These are phyloP conservation scores for Boloria selene DNA, from an alignment of 2,888 invertebrate genomes.

Conservation along the genomic window DNA sequence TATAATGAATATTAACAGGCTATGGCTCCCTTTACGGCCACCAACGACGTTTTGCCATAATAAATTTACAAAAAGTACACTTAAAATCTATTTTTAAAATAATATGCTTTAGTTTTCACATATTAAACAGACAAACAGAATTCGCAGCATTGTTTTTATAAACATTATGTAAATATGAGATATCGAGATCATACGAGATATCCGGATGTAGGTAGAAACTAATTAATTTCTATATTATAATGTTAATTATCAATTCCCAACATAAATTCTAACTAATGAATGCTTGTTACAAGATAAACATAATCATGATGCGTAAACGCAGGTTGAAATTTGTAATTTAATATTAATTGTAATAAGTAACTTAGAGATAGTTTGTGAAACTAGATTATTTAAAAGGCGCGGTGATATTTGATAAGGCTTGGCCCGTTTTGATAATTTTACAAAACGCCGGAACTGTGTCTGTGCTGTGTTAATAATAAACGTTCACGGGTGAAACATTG, in stretches of 20 bases:
- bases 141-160: conserved; percentile 20
- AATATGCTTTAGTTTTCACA: not conserved
- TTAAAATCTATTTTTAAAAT: no score
- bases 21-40: no score
- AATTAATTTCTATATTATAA: conserved; percentile 13
- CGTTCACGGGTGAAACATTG: no score
- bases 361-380: not conserved
- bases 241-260: conserved; percentile 19
- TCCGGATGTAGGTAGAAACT: conserved; percentile 1
- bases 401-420: conserved; percentile 29
- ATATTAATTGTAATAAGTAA: not conserved
- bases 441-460: conserved; percentile 1
- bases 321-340: conserved; percentile 2
- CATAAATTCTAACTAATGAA: conserved; percentile 19
- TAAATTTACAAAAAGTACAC: no score
- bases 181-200: conserved; percentile 4
- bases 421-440: conserved; percentile 31
- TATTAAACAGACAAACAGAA: conserved; percentile 1
- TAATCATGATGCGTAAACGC: conserved; percentile 7
- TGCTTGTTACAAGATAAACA: conserved; percentile 19
- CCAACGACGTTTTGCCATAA: no score
- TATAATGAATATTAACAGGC: no score
- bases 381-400: conserved; percentile 21
- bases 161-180: conserved; percentile 1
- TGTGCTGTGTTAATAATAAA: not conserved